Evolutionary conservation across 2,888 invertebrate species (phyloP), one percentile per base, ranked within the genome.

Genomic region (Troides helena): DNA sequence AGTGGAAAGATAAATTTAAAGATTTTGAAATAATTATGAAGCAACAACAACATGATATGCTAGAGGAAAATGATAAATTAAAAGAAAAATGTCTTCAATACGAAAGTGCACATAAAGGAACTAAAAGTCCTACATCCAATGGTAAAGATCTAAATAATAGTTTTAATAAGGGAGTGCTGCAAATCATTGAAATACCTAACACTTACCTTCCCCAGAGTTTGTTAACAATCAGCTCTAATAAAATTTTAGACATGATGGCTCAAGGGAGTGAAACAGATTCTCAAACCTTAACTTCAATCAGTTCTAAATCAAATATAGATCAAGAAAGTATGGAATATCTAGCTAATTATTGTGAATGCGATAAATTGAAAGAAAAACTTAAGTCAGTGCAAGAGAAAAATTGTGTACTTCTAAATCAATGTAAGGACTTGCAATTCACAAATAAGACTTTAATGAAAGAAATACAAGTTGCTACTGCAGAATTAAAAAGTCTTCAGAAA

Each of bases 181-280:
- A 73, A 57, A 43, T 70, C 46, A 70, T 68, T 53, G 72, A 74
- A 36, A 66, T 71, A 60, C 43, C 58, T 36, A 79, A 80, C 70
- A 72, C 73, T 4, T 75, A 78, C 46, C 81, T 84, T n/a, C 88
- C 89, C 18, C 84, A 81, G 57, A 90, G 87, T 75, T 79, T 92
- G n/a, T 71, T 85, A 50, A 88, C 84, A 39, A 84, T 90, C 71
- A 87, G 88, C 72, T 88, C 83, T 72, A 83, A 86, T 70, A 88
- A 74, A 79, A 83, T 90, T 65, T 73, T 84, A 61, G 82, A 88
- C 57, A 69, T 70, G 50, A 80, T 89, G 39, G 39, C 10, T 66
- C 79, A 86, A 60, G 77, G 77, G 2, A 81, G 77, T 53, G 81
- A 84, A 60, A 77, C 68, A 21, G 30, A 23, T 39, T 63, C 64